phyloP scores from a whole-genome alignment of 2,888 invertebrate species.

The Steinernema carpocapsae region DNA sequence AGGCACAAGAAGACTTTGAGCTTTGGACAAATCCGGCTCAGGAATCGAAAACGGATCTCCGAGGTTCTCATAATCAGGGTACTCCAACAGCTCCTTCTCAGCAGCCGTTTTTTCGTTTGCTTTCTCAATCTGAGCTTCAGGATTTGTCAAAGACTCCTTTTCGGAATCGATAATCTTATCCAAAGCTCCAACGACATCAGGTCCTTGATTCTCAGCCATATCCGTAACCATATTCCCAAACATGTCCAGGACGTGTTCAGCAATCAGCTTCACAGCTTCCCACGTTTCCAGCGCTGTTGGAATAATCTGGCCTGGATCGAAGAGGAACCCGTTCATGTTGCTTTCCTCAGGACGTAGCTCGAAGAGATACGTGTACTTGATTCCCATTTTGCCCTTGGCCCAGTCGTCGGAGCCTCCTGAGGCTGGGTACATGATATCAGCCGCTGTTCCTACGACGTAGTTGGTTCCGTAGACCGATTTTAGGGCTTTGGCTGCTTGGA shows the following conservation, averaged over 20 bases:
- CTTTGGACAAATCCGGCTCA: neutral
- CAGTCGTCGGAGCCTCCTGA: slow-evolving; percentile 66
- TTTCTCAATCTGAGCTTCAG: neutral
- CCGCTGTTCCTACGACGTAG: slow-evolving; percentile 68
- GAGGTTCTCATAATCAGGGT: neutral
- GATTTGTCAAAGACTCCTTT: neutral
- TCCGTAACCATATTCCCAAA: neutral
- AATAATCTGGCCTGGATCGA: slow-evolving; percentile 66
- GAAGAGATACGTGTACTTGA: slow-evolving; percentile 67
- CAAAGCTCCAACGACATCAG: neutral
- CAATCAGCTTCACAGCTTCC: slow-evolving; percentile 68
- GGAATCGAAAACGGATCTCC: neutral
- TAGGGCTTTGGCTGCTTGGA: slow-evolving; percentile 61
- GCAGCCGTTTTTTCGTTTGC: neutral
- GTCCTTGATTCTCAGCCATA: neutral
- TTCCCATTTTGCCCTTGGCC: slow-evolving; percentile 66
- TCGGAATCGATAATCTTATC: neutral
- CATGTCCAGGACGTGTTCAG: slow-evolving; percentile 43
- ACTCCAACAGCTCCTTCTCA: neutral
- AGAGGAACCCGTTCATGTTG: slow-evolving; percentile 55
- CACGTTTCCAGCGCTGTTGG: slow-evolving; percentile 68
- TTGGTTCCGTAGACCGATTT: slow-evolving; percentile 64
- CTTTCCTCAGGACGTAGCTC: slow-evolving; percentile 63
- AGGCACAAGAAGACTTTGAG: neutral
- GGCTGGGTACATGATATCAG: slow-evolving; percentile 54